These are phyloP conservation scores for Brachyopa scutellaris DNA, from an alignment of 2,888 invertebrate genomes.

Conservation along the genomic window DNA sequence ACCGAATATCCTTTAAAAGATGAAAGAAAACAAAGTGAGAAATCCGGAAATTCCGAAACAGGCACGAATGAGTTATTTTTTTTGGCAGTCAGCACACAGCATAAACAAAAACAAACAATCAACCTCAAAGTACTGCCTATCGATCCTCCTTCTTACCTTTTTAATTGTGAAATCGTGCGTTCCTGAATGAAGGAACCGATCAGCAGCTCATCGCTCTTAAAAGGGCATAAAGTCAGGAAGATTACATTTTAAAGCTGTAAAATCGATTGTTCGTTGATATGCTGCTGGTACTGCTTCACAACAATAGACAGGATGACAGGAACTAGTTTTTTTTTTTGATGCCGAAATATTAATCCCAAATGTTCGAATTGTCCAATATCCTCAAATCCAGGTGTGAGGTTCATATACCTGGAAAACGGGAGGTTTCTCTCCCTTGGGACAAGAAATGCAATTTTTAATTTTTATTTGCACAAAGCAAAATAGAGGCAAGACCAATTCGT, in stretches of 20 bases:
- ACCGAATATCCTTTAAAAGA: constrained; percentile 32
- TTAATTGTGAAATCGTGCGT: constrained; percentile 43
- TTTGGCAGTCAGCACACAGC: constrained; percentile 13
- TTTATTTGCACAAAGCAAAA: constrained; percentile 26
- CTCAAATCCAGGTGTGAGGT: constrained; percentile 54
- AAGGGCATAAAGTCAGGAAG: constrained; percentile 67
- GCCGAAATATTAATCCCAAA: constrained; percentile 55
- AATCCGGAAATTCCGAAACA: constrained; percentile 69
- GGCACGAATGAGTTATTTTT: constrained; percentile 51
- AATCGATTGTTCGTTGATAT: constrained; percentile 51
- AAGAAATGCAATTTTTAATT: constrained; percentile 29
- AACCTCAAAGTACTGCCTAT: constrained; percentile 64
- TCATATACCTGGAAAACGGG: constrained; percentile 32
- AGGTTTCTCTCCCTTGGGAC: constrained; percentile 50
- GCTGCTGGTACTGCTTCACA: neutral
- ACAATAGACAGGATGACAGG: constrained; percentile 61
- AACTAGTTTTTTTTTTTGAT: constrained; percentile 60
- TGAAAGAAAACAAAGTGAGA: constrained; percentile 38
- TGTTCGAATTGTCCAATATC: constrained; percentile 15
- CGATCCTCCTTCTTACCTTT: constrained; percentile 48
- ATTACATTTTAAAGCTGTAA: constrained; percentile 59
- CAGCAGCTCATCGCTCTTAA: constrained; percentile 58
- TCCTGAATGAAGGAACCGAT: constrained; percentile 58
- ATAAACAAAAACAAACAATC: constrained; percentile 71
- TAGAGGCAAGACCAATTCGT: no score